A percentile compares a stretch with the other conserved stretches of the same genome.
phyloP scores from a whole-genome alignment of 2,113 vertebrate species.

The Jacana jacana region DNA sequence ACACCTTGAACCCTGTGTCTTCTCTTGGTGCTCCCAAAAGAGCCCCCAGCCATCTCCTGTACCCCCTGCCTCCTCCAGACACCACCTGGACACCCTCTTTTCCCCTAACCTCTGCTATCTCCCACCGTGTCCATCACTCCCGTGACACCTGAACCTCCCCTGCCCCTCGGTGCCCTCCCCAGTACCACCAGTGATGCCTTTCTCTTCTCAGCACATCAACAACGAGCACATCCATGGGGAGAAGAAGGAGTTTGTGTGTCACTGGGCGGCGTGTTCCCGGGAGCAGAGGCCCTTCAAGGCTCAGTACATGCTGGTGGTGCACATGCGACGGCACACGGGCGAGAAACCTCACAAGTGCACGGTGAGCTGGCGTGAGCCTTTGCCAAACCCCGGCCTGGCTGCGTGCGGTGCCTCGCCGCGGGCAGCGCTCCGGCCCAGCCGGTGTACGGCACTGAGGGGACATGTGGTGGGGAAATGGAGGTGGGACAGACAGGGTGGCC shows the following conservation, averaged over 20 bases:
- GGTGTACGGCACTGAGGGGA: accelerated
- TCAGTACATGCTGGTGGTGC: slow-evolving; percentile 99
- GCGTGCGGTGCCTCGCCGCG: background rate
- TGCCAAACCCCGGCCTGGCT: background rate
- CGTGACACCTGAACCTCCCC: accelerated
- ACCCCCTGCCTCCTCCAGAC: background rate
- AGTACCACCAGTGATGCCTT: background rate
- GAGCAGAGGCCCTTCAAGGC: slow-evolving; percentile 98
- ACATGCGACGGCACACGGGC: slow-evolving; percentile 96
- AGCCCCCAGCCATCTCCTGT: background rate
- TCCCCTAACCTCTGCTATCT: background rate
- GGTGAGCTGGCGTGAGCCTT: slow-evolving; percentile 72
- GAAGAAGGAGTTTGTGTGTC: slow-evolving; percentile 98
- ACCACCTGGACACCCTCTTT: background rate
- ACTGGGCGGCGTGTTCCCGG: slow-evolving; percentile 93
- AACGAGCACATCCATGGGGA: slow-evolving; percentile 98
- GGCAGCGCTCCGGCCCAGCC: accelerated
- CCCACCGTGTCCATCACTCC: background rate
- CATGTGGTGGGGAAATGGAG: background rate
- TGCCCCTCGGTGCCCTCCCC: background rate
- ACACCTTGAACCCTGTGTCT: background rate
- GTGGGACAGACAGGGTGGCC: background rate
- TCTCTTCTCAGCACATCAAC: slow-evolving; percentile 89
- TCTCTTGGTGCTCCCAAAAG: background rate
- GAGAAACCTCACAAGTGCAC: slow-evolving; percentile 99